These are phyloP conservation scores for Dissostichus mawsoni DNA, from an alignment of 2,113 vertebrate genomes.

Conservation along the genomic window DNA sequence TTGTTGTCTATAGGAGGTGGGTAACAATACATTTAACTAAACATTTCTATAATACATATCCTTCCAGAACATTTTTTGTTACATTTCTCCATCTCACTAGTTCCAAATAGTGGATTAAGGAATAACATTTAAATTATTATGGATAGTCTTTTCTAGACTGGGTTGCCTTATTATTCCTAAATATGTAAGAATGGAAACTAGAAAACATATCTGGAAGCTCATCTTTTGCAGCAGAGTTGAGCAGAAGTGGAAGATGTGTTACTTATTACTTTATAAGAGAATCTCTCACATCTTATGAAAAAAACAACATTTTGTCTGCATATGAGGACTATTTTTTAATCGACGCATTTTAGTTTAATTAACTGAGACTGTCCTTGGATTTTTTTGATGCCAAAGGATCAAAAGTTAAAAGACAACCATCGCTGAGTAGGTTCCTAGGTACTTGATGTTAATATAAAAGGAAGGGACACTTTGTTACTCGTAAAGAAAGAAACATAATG, in stretches of 20 bases:
- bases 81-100: background rate
- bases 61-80: background rate
- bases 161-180: background rate
- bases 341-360: background rate
- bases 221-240: background rate
- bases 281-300: background rate
- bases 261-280: no score
- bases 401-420: background rate
- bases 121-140: background rate
- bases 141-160: background rate
- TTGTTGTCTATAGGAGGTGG: background rate
- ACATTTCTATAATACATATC: background rate
- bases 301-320: background rate
- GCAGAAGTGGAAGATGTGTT: background rate
- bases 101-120: background rate
- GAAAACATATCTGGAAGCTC: background rate
- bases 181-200: background rate
- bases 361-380: no score
- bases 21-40: background rate
- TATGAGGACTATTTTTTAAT: background rate
- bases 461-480: no score
- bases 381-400: background rate
- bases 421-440: no score
- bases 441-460: no score
- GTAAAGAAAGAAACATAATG: no score